Evolutionary conservation across 2,797 vertebrate genomes (phyloP).

Genomic region (Masticophis lateralis): DNA sequence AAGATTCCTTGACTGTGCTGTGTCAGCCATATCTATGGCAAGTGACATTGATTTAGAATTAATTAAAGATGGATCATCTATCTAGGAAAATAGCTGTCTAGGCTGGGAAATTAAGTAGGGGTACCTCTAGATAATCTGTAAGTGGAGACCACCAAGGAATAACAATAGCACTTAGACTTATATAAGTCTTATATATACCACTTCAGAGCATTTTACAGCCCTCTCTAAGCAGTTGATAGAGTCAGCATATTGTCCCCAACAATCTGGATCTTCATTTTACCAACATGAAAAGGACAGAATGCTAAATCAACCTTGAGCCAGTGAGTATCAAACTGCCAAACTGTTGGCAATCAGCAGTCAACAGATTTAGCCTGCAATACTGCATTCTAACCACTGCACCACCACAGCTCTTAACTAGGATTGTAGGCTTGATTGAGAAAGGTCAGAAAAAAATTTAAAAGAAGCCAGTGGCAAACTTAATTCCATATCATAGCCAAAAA

Average conservation of each 20-base stretch:
- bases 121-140: not conserved
- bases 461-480: not conserved
- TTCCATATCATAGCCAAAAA: not conserved
- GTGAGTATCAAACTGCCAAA: not conserved
- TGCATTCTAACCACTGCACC: not conserved
- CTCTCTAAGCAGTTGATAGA: not conserved
- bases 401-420: not conserved
- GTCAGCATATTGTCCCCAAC: not conserved
- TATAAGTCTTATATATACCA: not conserved
- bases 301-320: not conserved
- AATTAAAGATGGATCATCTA: constrained; percentile 56
- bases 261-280: no score
- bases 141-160: not conserved
- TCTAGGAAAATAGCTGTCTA: constrained; percentile 3
- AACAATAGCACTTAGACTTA: not conserved
- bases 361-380: not conserved
- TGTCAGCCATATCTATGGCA: constrained; percentile 44
- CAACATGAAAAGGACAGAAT: not conserved
- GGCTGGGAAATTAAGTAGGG: not conserved
- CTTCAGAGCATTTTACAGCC: not conserved
- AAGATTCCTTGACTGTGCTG: constrained; percentile 1
- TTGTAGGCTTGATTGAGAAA: not conserved
- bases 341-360: not conserved
- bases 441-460: not conserved
- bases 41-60: constrained; percentile 48